phyloP scores from a whole-genome alignment of 2,888 invertebrate species.

The Anaspis maculata region DNA sequence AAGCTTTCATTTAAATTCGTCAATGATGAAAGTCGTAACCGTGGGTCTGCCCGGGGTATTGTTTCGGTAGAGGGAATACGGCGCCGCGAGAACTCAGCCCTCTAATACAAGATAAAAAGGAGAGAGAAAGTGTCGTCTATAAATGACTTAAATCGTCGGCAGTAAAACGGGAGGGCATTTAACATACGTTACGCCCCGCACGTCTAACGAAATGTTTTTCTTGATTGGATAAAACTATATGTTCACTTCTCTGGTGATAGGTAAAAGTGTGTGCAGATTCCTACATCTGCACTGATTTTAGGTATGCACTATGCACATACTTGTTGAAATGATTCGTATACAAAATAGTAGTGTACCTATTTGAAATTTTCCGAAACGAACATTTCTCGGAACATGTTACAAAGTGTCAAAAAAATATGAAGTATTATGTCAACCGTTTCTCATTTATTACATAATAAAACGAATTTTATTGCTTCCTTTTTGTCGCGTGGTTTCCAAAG shows the following conservation, averaged over 20 bases:
- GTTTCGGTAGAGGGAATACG: conserved; percentile 17
- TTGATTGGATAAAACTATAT: conserved; percentile 30
- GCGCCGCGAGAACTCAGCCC: conserved; percentile 17
- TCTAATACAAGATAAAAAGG: conserved; percentile 23
- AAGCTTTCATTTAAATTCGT: conserved; percentile 14
- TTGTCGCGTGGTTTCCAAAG: conserved; percentile 10
- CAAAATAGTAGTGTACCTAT: no score
- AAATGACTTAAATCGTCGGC: conserved; percentile 28
- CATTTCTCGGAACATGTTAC: no score
- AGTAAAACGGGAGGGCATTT: conserved; percentile 28
- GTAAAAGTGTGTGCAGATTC: no score
- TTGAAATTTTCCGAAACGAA: no score
- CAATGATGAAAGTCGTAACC: conserved; percentile 16
- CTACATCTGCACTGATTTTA: no score
- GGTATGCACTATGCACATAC: no score
- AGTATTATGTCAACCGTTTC: no score
- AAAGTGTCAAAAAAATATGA: no score
- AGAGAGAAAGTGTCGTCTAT: conserved; percentile 23
- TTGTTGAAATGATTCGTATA: no score
- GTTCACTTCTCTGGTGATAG: no score
- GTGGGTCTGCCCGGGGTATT: conserved; percentile 10
- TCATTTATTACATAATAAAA: conserved; percentile 4
- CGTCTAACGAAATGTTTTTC: conserved; percentile 28
- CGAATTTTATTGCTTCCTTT: conserved; percentile 8
- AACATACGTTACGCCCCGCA: conserved; percentile 30